Evolutionary conservation across 1,140 invertebrate genomes (phyloP).

Genomic region (Pygmarrhopalites habei): DNA sequence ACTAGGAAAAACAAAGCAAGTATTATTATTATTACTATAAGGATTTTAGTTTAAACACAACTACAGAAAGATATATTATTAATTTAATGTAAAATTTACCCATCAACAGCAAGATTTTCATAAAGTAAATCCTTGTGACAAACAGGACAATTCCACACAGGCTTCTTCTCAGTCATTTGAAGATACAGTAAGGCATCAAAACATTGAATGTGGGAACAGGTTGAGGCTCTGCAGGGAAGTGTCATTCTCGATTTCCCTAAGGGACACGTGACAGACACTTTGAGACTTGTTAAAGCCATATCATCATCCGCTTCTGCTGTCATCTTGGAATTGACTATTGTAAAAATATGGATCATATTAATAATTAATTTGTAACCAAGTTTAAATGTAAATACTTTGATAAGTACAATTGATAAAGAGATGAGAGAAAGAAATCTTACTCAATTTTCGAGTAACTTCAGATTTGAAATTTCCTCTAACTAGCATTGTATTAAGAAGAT

Average conservation of each 20-base stretch:
- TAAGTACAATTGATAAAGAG: background rate
- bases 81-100: slow-evolving; percentile 48
- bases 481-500: slow-evolving; percentile 74
- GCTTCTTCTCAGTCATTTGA: slow-evolving; percentile 97
- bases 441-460: slow-evolving; percentile 79
- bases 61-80: background rate
- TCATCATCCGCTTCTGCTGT: slow-evolving; percentile 43
- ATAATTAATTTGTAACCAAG: slow-evolving; percentile 23
- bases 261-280: slow-evolving; percentile 76
- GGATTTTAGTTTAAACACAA: background rate
- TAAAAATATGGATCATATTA: slow-evolving; percentile 50
- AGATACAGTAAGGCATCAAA: slow-evolving; percentile 92
- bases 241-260: slow-evolving; percentile 91
- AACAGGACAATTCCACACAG: slow-evolving; percentile 96
- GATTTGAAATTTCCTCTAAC: slow-evolving; percentile 78
- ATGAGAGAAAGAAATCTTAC: slow-evolving; percentile 53
- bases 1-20: slow-evolving; percentile 9
- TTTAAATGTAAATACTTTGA: background rate
- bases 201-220: slow-evolving; percentile 93
- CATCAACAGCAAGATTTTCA: slow-evolving; percentile 84
- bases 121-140: slow-evolving; percentile 87
- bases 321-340: slow-evolving; percentile 87
- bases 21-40: background rate
- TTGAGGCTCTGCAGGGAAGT: slow-evolving; percentile 77
- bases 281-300: background rate